A percentile compares a stretch with the other conserved stretches of the same genome.
Conservation (phyloP, 2,797 vertebrate genomes). For the Rhyacichthys aspro region DNA sequence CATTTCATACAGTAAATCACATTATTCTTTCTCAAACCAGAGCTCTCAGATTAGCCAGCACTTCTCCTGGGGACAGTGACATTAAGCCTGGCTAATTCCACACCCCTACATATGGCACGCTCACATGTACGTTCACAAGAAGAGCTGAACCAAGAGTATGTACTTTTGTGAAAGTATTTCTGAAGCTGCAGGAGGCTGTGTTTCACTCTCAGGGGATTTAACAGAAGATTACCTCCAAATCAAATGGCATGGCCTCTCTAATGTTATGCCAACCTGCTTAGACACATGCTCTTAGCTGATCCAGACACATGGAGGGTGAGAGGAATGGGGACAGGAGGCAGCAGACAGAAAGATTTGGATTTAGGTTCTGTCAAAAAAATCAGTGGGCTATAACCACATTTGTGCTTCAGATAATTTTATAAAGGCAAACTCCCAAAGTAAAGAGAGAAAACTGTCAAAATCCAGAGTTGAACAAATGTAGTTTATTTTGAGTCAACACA, state of each 20-base stretch:
- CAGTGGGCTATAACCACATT: background rate
- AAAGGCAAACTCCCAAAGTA: too few species aligned
- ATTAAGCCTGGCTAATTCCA: conserved; percentile 67
- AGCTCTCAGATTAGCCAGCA: conserved; percentile 45
- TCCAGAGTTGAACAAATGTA: too few species aligned
- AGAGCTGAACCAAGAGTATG: conserved; percentile 29
- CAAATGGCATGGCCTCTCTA: conserved; percentile 63
- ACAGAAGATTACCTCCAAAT: conserved; percentile 68
- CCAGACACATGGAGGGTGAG: conserved; percentile 21
- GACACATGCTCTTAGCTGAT: conserved; percentile 43
- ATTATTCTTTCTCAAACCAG: conserved; percentile 48
- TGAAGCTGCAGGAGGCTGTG: conserved; percentile 57
- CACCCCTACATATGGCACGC: conserved; percentile 38
- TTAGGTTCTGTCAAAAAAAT: conserved; percentile 1
- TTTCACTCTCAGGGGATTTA: conserved; percentile 72
- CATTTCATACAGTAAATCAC: conserved; percentile 45
- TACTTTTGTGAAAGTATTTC: conserved; percentile 24
- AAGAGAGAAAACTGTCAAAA: too few species aligned
- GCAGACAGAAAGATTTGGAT: conserved; percentile 41
- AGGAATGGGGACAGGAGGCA: conserved; percentile 17
- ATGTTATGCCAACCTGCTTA: conserved; percentile 70
- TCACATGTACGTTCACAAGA: conserved; percentile 24
- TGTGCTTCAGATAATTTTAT: too few species aligned
- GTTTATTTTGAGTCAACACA: too few species aligned
- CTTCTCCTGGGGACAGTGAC: conserved; percentile 57